Base-by-base conservation (phyloP, 53 echinoderm and acorn worm genomes). In the Antedon mediterranea region DNA sequence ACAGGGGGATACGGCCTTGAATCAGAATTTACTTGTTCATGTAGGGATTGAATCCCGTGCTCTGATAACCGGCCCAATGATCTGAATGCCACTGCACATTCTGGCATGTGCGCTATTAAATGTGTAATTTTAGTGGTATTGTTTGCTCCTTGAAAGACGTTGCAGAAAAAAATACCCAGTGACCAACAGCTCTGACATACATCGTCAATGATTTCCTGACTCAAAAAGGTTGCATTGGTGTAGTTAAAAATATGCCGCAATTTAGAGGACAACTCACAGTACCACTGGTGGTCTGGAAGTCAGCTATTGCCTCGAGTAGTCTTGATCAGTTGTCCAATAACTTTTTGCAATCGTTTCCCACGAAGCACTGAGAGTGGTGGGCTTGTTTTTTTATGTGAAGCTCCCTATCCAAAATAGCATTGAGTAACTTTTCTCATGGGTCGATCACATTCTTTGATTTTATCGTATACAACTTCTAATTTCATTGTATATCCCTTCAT, bases 271-370 rank as follows among this genome's bases (percentile, higher is more conserved):
- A 37, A 37, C 4, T 6, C 11, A 37, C 4, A 4, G 11, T 37
- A 37, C 4, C 11, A 4, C 37, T 37, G 4, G 37, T 37, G 37
- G 4, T 37, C 37, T 37, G 4, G 4, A 37, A 37, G 11, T 11
- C 37, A 6, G 4, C 37, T 11, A 37, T 4, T 6, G 4, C 4
- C 4, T 37, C 37, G 4, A 37, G 37, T 11, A 37, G 11, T 6
- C 37, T 4, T 4, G 4, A 11, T 37, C 37, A 37, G 4, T 43
- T 27, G 11, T 75, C 44, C 5, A 85, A 28, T 3, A 82, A 78
- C 20, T 43, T 82, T 43, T 82, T 82, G 74, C 82, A 85, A 76
- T 85, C 81, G 33, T 85, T 81, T 5, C 86, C 81, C 18, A 81
- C 81, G 43, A 81, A 85, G 32, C 85, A 77, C 33, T 81, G 72